Evolutionary conservation across 2,888 invertebrate genomes (phyloP), one percentile per base, ranked within the genome.

Genomic region (Epicampocera succincta): DNA sequence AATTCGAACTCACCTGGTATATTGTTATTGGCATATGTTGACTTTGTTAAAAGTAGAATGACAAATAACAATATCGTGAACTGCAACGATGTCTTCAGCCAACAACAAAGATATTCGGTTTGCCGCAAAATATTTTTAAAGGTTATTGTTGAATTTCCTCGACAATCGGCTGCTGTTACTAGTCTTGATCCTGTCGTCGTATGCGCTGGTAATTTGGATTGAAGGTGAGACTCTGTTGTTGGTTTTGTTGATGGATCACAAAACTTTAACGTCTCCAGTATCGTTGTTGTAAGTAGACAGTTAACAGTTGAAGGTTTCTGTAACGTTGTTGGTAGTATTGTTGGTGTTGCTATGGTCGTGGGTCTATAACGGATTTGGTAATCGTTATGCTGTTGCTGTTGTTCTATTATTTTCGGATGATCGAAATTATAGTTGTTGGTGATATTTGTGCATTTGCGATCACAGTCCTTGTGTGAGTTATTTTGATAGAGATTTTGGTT

Each of bases 11-110:
- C 85, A 91, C 91, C 91, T 87, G 91, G 91, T 85, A 90, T 90
- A 86, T 91, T 90, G 84, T 90, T 90, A 86, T 91, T 90, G 84
- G 90, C 90, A 86, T 88, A 85, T 85, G 88, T 87, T 85, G 88
- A 86, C 86, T 88, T 86, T 81, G 88, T 87, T 84, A 90, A 85
- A 46, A 90, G 60, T 54, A 82, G 54, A 66, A 82, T 86, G 77
- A 88, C 87, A 86, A 90, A 86, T 86, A 87, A 85, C 85, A 90
- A 85, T 84, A 90, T 85, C 80, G 88, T 87, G 77, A 91, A 83
- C 83, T 86, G 87, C 84, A 86, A 81, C 44, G 86, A 85, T 84
- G 86, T 85, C 85, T 87, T 87, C 60, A 88, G 83, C 76, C 86
- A 85, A 84, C 86, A 84, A 46, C 71, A 85, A 78, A 85, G 80